Conservation (phyloP, 2,797 vertebrate genomes). For the Anniella stebbinsi region DNA sequence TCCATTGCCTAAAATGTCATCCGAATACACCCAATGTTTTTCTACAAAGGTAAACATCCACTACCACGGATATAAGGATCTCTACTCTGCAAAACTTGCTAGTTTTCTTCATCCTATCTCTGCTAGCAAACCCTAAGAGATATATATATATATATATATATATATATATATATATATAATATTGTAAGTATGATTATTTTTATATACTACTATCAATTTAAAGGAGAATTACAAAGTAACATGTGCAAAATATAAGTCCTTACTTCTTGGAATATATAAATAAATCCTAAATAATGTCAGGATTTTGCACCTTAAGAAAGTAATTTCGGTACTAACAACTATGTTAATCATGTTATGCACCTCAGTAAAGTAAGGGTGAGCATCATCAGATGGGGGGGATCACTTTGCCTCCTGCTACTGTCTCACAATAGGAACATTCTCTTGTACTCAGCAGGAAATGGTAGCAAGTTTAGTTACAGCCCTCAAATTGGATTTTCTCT, state of each 20-base stretch:
- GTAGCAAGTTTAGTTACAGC: no score
- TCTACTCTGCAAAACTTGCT: neutral
- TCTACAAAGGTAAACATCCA: neutral
- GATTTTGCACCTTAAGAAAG: neutral
- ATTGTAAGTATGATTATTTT: neutral
- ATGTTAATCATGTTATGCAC: neutral
- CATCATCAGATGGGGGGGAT: no score
- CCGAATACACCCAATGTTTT: neutral
- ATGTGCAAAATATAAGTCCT: neutral
- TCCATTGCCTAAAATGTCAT: no score
- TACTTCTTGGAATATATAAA: neutral
- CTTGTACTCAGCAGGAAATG: no score
- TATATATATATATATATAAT: neutral
- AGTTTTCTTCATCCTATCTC: neutral
- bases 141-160: no score
- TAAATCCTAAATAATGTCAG: neutral
- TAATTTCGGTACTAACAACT: neutral
- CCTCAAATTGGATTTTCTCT: no score
- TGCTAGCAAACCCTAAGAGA: neutral
- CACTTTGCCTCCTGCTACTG: no score
- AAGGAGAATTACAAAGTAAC: neutral
- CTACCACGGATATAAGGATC: neutral
- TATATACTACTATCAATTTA: neutral
- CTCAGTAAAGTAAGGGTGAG: neutral
- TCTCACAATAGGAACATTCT: no score